Conservation (phyloP, 2,113 vertebrate genomes). For the Rhizomys pruinosus region DNA sequence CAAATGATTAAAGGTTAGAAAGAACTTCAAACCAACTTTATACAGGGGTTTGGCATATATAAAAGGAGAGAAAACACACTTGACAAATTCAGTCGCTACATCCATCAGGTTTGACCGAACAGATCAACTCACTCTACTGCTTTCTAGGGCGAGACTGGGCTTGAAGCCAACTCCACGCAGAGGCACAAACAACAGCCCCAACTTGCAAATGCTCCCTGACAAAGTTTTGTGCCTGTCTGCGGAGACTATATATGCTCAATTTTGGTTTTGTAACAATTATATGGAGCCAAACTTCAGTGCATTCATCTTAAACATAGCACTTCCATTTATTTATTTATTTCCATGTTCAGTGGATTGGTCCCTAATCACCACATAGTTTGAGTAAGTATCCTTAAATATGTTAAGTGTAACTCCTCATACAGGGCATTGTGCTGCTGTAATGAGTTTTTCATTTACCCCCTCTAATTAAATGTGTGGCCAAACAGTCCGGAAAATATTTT, state of each 20-base stretch:
- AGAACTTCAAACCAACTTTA: background rate
- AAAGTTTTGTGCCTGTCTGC: constrained; percentile 4
- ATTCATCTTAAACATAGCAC: constrained; percentile 57
- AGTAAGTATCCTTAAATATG: constrained; percentile 84
- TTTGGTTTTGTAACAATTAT: constrained; percentile 48
- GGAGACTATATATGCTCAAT: background rate
- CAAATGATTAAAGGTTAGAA: constrained; percentile 39
- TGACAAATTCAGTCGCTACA: constrained; percentile 2
- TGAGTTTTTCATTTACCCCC: constrained; percentile 82
- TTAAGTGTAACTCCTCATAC: constrained; percentile 80
- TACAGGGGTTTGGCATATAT: background rate
- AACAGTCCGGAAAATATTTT: constrained; percentile 77
- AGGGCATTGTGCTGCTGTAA: constrained; percentile 63
- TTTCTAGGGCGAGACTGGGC: background rate
- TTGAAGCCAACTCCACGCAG: background rate
- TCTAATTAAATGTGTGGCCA: constrained; percentile 86
- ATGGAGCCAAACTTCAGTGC: constrained; percentile 46
- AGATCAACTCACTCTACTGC: background rate
- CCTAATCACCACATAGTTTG: constrained; percentile 84
- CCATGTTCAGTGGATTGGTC: constrained; percentile 72
- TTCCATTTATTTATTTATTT: constrained; percentile 49
- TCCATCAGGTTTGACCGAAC: constrained; percentile 20
- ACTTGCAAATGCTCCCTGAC: background rate
- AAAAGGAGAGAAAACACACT: background rate
- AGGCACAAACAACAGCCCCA: background rate